Percentiles rank a stretch among this genome's conserved stretches.
These are phyloP conservation scores for Uloborus diversus DNA, from an alignment of 1,140 invertebrate species.

Conservation along the genomic window DNA sequence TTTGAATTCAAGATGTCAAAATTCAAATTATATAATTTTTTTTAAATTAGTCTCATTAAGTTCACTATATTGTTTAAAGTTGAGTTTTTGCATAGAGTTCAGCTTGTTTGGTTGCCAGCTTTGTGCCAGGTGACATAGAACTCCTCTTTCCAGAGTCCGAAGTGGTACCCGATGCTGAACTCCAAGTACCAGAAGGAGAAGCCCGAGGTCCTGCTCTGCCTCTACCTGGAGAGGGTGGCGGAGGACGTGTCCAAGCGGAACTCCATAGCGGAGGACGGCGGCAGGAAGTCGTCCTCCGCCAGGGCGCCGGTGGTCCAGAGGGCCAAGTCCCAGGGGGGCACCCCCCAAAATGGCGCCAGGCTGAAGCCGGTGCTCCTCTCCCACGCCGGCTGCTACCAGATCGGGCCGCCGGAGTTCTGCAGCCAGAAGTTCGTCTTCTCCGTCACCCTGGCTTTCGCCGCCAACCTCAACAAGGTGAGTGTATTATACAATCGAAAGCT, in stretches of 20 bases:
- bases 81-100: no score
- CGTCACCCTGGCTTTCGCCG: slow-evolving; percentile 66
- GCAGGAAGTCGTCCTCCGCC: not conserved
- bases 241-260: slow-evolving; percentile 33
- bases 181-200: slow-evolving; percentile 67
- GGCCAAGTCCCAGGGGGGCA: not conserved
- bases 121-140: no score
- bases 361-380: slow-evolving; percentile 65
- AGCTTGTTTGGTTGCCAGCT: no score
- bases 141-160: no score
- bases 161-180: slow-evolving; percentile 67
- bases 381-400: slow-evolving; percentile 66
- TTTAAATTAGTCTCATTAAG: no score
- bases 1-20: no score
- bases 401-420: slow-evolving; percentile 64
- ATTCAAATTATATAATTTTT: no score
- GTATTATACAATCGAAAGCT: no score
- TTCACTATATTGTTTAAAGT: no score
- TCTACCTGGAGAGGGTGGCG: slow-evolving; percentile 66
- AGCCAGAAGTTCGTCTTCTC: slow-evolving; percentile 65
- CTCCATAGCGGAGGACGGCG: slow-evolving; percentile 25
- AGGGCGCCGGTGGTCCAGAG: not conserved
- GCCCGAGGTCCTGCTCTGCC: slow-evolving; percentile 65
- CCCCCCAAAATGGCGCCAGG: slow-evolving; percentile 15
- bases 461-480: slow-evolving; percentile 66